Evolutionary conservation across 2,888 invertebrate species (phyloP).

Genomic region (Deilephila porcellus): DNA sequence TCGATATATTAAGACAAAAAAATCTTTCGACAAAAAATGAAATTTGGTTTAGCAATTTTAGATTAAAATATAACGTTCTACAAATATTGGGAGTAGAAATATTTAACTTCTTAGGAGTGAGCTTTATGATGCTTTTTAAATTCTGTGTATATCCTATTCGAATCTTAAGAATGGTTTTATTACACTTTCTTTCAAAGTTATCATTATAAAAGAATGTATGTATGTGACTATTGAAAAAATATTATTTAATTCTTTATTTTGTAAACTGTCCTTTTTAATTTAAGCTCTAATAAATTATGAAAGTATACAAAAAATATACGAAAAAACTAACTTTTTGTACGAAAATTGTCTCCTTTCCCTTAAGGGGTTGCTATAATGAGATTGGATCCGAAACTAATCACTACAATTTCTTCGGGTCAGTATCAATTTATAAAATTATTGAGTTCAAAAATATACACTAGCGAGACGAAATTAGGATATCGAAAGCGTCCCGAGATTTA

Average conservation of each 20-base stretch:
- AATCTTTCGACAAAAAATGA: no score
- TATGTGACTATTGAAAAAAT: no score
- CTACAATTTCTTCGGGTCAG: slow-evolving; percentile 63
- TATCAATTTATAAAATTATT: slow-evolving; percentile 55
- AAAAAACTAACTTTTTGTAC: slow-evolving; percentile 49
- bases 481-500: slow-evolving; percentile 7
- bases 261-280: neutral
- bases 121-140: no score
- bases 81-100: no score
- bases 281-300: neutral
- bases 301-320: neutral
- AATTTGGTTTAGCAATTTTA: no score
- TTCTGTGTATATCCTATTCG: no score
- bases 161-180: no score
- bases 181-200: no score
- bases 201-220: no score
- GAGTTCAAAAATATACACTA: slow-evolving; percentile 24
- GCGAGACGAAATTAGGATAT: slow-evolving; percentile 25
- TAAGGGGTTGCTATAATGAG: slow-evolving; percentile 59
- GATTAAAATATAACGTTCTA: no score
- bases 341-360: slow-evolving; percentile 62
- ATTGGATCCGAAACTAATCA: slow-evolving; percentile 77
- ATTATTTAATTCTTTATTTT: neutral
- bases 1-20: no score
- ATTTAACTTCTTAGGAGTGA: no score